A percentile compares a stretch with the other conserved stretches of the same genome.
Conservation (phyloP, 2,797 vertebrate genomes). For the Sebastes trivittatus region DNA sequence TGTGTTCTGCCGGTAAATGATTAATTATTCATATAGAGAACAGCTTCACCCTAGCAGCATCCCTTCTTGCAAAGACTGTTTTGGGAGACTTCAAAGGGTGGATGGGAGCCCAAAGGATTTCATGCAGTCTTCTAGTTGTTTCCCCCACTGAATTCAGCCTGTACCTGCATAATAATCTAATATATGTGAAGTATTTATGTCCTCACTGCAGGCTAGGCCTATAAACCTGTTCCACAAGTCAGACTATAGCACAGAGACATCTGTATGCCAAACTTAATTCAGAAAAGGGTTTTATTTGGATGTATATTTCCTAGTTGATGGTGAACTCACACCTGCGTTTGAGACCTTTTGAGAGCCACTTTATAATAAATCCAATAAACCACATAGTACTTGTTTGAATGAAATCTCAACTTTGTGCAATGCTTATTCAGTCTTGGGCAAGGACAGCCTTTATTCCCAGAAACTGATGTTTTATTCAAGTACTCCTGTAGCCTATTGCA, state of each 20-base stretch:
- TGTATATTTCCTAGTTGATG: background rate
- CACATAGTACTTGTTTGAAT: background rate
- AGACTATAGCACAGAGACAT: background rate
- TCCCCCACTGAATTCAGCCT: background rate
- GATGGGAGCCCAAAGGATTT: constrained; percentile 18
- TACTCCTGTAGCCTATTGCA: background rate
- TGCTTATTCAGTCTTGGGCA: background rate
- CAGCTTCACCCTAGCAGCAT: constrained; percentile 18
- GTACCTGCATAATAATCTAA: constrained; percentile 7
- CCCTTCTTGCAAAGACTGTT: constrained; percentile 32
- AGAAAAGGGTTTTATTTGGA: background rate
- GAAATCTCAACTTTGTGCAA: background rate
- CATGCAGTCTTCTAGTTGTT: background rate
- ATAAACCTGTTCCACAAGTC: background rate
- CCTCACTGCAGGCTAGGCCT: constrained; percentile 5
- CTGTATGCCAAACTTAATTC: background rate
- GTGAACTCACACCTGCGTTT: too few relatives aligned
- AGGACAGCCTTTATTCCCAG: background rate
- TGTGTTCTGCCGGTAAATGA: constrained; percentile 58
- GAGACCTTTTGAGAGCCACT: background rate
- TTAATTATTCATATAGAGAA: constrained; percentile 70
- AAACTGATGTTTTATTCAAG: background rate
- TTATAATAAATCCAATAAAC: background rate
- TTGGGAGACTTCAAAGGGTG: constrained; percentile 40
- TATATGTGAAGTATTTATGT: constrained; percentile 25